A percentile compares a stretch with the other conserved stretches of the same genome.
These are phyloP conservation scores for Rutilus rutilus DNA, from an alignment of 2,113 vertebrate genomes.

Conservation along the genomic window DNA sequence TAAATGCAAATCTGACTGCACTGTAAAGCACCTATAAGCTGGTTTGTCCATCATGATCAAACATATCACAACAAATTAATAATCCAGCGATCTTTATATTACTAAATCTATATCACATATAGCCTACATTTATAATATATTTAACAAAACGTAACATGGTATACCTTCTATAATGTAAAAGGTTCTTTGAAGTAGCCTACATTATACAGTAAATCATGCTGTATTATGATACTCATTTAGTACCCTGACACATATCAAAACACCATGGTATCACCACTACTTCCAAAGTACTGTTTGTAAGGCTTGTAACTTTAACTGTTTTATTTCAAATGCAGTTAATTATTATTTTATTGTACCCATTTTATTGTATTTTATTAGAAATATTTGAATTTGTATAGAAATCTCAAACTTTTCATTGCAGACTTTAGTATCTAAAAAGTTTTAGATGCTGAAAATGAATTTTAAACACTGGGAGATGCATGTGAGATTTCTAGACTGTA, in stretches of 20 bases:
- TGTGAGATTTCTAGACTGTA: background rate
- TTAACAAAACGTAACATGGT: background rate
- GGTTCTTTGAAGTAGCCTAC: background rate
- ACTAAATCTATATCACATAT: too few relatives aligned
- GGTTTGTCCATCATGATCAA: background rate
- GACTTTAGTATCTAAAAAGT: background rate
- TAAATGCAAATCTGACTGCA: background rate
- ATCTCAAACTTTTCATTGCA: background rate
- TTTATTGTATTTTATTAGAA: background rate
- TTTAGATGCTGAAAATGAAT: background rate
- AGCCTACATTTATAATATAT: too few relatives aligned
- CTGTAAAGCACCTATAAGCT: background rate
- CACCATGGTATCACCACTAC: background rate
- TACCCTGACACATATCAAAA: background rate
- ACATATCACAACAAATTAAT: background rate
- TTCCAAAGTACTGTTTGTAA: background rate
- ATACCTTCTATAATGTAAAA: background rate
- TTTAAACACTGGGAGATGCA: background rate
- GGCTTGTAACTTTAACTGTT: background rate
- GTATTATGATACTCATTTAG: background rate
- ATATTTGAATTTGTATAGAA: background rate
- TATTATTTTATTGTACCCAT: background rate
- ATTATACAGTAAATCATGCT: background rate
- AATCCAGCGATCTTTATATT: too few relatives aligned
- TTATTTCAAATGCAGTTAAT: background rate